Evolutionary conservation across 2,797 vertebrate genomes (phyloP).

Genomic region (Nasua narica): DNA sequence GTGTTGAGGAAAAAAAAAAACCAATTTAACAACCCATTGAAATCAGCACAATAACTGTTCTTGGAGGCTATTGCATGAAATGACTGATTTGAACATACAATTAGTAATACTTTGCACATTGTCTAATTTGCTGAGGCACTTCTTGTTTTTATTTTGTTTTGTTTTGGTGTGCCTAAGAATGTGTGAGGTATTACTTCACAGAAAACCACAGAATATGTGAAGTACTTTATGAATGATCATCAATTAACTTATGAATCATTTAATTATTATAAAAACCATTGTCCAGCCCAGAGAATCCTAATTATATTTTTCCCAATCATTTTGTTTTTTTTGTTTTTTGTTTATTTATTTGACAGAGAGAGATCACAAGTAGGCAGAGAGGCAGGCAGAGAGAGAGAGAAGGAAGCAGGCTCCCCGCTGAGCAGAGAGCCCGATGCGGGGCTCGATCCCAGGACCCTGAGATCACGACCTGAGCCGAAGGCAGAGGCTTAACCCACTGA

Average conservation of each 20-base stretch:
- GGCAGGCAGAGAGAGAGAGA: too few species aligned
- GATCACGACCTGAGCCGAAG: too few species aligned
- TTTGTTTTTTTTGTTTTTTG: background rate
- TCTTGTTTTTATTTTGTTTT: background rate
- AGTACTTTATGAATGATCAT: constrained; percentile 19
- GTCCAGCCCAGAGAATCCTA: background rate
- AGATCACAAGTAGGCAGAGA: too few species aligned
- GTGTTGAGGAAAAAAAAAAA: background rate
- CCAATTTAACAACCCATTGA: background rate
- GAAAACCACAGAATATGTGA: background rate
- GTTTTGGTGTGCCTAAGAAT: background rate
- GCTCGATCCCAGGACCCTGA: too few species aligned
- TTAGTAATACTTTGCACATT: background rate
- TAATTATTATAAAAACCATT: background rate
- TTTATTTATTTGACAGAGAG: too few species aligned
- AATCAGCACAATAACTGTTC: constrained; percentile 23
- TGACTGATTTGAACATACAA: background rate
- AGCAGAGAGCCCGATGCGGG: too few species aligned
- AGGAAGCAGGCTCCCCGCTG: too few species aligned
- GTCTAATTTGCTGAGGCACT: background rate
- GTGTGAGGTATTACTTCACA: background rate
- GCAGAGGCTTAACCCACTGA: too few species aligned
- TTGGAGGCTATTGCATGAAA: background rate
- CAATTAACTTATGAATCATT: background rate
- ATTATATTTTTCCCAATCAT: background rate